A percentile compares a stretch with the other conserved stretches of the same genome.
These are phyloP conservation scores for Lasius platythorax DNA, from an alignment of 2,888 invertebrate species.

Conservation along the genomic window DNA sequence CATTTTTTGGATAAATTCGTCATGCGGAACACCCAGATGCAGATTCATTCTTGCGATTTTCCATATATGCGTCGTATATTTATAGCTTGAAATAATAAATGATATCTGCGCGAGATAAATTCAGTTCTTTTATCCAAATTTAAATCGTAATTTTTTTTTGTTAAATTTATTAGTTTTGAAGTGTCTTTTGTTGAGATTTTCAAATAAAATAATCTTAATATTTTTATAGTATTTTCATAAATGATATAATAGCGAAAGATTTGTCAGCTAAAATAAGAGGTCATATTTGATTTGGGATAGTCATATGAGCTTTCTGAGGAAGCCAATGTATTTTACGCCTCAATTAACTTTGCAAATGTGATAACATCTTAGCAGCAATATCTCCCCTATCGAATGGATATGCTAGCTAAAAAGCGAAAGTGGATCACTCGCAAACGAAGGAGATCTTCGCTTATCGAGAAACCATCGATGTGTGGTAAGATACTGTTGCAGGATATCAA, in stretches of 20 bases:
- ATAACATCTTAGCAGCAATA: conserved; percentile 24
- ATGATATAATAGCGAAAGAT: not conserved
- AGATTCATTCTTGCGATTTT: not conserved
- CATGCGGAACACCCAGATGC: not conserved
- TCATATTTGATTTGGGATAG: not conserved
- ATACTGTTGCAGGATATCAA: conserved; percentile 11
- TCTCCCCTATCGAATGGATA: conserved; percentile 10
- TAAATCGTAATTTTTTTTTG: not conserved
- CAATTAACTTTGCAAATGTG: conserved; percentile 20
- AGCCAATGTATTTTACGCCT: not conserved
- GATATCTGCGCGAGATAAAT: not conserved
- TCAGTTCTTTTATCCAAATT: not conserved
- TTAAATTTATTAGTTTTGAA: not conserved
- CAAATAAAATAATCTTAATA: not conserved
- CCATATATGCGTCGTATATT: not conserved
- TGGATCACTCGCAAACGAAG: conserved; percentile 8
- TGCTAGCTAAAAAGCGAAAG: conserved; percentile 10
- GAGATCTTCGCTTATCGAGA: conserved; percentile 35
- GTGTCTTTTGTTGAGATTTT: not conserved
- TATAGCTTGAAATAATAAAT: conserved; percentile 9
- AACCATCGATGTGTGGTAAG: conserved; percentile 14
- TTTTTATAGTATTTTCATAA: not conserved
- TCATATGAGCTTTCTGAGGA: not conserved
- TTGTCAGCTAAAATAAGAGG: conserved; percentile 15
- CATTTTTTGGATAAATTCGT: conserved; percentile 25